Conservation (phyloP, 1,140 invertebrate genomes). For the Drosophila subobscura region DNA sequence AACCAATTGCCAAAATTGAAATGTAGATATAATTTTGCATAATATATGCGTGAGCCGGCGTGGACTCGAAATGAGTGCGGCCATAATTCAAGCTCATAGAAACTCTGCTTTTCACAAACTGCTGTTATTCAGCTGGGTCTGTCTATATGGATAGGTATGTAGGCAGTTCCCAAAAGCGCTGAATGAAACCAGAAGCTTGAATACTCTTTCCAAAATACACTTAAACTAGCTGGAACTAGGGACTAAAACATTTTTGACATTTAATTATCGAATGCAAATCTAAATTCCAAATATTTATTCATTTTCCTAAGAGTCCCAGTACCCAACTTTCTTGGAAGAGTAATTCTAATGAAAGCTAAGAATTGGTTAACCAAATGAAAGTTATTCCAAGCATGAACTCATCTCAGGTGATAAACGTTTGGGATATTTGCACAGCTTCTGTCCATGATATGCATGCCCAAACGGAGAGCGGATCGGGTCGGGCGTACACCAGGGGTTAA, state of each 20-base stretch:
- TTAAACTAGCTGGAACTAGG: too few relatives aligned
- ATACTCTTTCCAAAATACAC: conserved; percentile 13
- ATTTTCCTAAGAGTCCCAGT: too few relatives aligned
- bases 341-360: too few relatives aligned
- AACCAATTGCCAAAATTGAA: conserved; percentile 26
- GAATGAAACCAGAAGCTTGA: not conserved
- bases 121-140: conserved; percentile 29
- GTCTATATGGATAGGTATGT: not conserved
- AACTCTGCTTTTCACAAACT: conserved; percentile 24
- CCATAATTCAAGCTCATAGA: conserved; percentile 37
- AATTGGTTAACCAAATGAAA: not conserved
- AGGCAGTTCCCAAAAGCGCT: not conserved
- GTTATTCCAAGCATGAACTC: conserved; percentile 16
- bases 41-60: conserved; percentile 65
- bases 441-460: conserved; percentile 27
- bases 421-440: conserved; percentile 2
- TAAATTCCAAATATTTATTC: too few relatives aligned
- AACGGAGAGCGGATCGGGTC: conserved; percentile 1
- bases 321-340: too few relatives aligned
- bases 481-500: conserved; percentile 12
- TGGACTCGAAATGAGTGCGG: conserved; percentile 40
- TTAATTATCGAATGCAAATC: too few relatives aligned
- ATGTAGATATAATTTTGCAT: conserved; percentile 61
- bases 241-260: too few relatives aligned
- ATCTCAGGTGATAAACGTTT: conserved; percentile 19